Base-by-base conservation (phyloP, 2,797 vertebrate species). In the Petrocephalus schoutedeni region DNA sequence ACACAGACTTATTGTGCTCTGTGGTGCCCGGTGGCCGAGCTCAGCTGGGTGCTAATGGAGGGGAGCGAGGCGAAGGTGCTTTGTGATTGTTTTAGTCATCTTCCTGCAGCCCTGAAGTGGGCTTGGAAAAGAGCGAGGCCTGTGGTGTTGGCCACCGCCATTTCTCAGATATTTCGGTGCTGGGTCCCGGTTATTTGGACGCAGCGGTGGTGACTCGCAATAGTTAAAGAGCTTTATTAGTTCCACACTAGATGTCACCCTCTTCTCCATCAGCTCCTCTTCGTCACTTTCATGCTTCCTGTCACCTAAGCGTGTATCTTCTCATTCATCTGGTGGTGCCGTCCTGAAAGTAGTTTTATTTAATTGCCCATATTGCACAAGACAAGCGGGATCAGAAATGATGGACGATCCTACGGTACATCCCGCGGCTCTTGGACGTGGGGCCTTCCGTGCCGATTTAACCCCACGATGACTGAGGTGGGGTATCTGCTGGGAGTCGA, bases 1-100 rank as follows among this genome's bases (percentile, higher is more conserved):
- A 86, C 87, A 58, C 87, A 77, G 83, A 88, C 80, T 49, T 19
- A 77, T 77, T 77, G 36, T 77, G 71, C 36, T 49, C 41, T 77
- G 14, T 77, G 71, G 36, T 41, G 32, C 71, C 71, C 32, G 0
- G 3, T 77, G 41, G 71, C 41, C 7, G 41, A 77, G 41, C 41
- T 77, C 36, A 41, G 19, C 71, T 77, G 3, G 36, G 71, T 6
- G 32, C 36, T 77, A 49, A 77, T 77, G 71, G 71, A 49, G 36
- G 71, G 41, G 71, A 77, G 7, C 32, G 61, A 32, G 84, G 85
- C 80, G 85, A 77, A 59, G 80, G 32, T 56, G 58, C 61, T 85
- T 53, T 83, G 49, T 77, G 41, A 87, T 64, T 45, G 58, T 77
- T 21, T 28, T 14, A 59, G 71, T 28, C 53, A 56, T 54, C 51